phyloP scores from a whole-genome alignment of 1,140 invertebrate genomes.

The Neodiprion virginianus region DNA sequence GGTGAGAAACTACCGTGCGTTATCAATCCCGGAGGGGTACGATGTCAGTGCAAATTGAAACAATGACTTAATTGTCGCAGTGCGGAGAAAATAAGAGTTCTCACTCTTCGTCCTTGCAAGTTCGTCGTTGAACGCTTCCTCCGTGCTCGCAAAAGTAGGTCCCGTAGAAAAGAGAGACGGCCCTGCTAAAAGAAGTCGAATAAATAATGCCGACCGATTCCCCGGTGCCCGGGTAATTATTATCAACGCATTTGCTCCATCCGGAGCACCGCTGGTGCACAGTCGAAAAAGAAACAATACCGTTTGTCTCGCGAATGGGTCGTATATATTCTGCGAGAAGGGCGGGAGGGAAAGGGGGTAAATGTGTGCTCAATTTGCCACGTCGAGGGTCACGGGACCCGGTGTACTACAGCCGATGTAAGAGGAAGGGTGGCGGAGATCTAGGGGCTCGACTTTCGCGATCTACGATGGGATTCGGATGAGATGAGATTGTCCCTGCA shows the following conservation, averaged over 20 bases:
- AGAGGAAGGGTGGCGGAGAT: conserved; percentile 43
- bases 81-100: not conserved
- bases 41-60: conserved; percentile 42
- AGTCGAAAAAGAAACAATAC: conserved; percentile 13
- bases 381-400: conserved; percentile 51
- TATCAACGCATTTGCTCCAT: not conserved
- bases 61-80: conserved; percentile 49
- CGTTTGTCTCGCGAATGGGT: conserved; percentile 53
- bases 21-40: conserved; percentile 44
- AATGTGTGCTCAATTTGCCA: conserved; percentile 59
- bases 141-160: too few species aligned
- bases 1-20: conserved; percentile 34
- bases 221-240: not conserved
- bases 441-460: conserved; percentile 57
- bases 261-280: not conserved
- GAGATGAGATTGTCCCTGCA: conserved; percentile 62
- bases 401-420: conserved; percentile 37
- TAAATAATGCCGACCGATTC: not conserved
- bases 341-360: not conserved
- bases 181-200: too few species aligned
- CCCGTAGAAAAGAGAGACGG: too few species aligned
- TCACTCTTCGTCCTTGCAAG: too few species aligned
- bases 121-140: too few species aligned
- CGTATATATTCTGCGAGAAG: conserved; percentile 39
- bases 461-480: conserved; percentile 57